Evolutionary conservation across 1,140 invertebrate genomes (phyloP), one percentile per base, ranked within the genome.

Genomic region (Bemisia tabaci): DNA sequence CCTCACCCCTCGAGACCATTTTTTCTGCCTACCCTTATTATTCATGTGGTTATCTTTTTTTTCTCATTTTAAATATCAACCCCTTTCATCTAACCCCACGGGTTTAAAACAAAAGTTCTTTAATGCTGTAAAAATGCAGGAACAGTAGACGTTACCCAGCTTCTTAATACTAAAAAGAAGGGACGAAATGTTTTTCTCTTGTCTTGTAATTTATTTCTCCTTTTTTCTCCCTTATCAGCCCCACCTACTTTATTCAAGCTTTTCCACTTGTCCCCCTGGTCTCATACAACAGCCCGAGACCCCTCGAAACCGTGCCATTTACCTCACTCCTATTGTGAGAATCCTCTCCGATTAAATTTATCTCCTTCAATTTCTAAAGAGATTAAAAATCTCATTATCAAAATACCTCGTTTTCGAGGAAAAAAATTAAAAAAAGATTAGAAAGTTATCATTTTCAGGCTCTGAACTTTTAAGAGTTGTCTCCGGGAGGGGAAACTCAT

Each of bases 41-140:
- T 68, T 68, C 68, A 68, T 68, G 68, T 60, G 68, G 65, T 67
- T 68, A 68, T 68, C 68, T 68, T 66, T 33, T 23, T 63, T 59
- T 27, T 60, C 33, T 67, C 66, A 27, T 68, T 66, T 67, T 65
- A 48, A 48, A 22, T 59, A 58, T 24, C 22, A 25, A 26, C 64
- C 58, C 59, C 48, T 24, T 24, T 65, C 58, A 22, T 33, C 23
- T 61, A 64, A 66, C 65, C 68, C 68, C 25, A 48, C 2, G 24
- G 24, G 62, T 26, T 17, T 5, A 33, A 5, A 33, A 63, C 25
- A 33, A 63, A 63, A 63, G 62, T 63, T 63, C 33, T 63, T 63
- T 63, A 63, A 63, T 63, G 62, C 26, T 63, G 26, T 63, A 27
- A 63, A 63, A 63, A 63, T 33, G 62, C 62, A 63, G 33, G 62